A percentile compares a stretch with the other conserved stretches of the same genome.
phyloP scores from a whole-genome alignment of 2,113 vertebrate species.

The Nycticorax nycticorax region DNA sequence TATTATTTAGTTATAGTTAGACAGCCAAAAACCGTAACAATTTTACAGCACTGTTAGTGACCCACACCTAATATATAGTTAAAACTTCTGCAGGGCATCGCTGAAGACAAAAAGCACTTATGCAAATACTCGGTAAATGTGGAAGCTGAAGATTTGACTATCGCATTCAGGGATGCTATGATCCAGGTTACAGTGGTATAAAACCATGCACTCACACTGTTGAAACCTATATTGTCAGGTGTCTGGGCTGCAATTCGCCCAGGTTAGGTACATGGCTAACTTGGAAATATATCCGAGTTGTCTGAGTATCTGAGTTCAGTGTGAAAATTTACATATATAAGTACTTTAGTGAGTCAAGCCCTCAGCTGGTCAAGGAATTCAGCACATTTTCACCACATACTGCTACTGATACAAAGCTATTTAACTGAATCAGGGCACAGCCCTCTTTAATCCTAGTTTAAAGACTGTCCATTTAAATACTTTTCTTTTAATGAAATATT shows the following conservation, averaged over 20 bases:
- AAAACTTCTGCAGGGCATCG: not conserved
- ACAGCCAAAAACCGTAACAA: not conserved
- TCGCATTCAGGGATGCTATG: fast-evolving
- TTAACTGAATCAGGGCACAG: not conserved
- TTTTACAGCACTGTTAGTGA: not conserved
- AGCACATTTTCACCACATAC: not conserved
- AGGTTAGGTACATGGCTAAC: not conserved
- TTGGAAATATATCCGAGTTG: not conserved
- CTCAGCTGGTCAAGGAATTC: not conserved
- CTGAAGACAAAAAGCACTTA: not conserved
- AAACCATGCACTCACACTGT: not conserved
- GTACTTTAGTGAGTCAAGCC: not conserved
- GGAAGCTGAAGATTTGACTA: not conserved
- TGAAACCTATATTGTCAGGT: fast-evolving
- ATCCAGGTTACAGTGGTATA: not conserved
- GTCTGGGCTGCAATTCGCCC: not conserved
- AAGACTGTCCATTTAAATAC: slow-evolving; percentile 34
- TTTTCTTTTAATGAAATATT: slow-evolving; percentile 54
- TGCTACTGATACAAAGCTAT: not conserved
- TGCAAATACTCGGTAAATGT: not conserved
- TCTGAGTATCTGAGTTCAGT: not conserved
- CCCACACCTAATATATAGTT: not conserved
- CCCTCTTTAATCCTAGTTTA: slow-evolving; percentile 22
- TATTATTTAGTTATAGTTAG: not conserved
- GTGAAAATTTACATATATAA: not conserved